Base-by-base conservation (phyloP, 2,888 invertebrate species). In the Pristionchus fissidentatus region DNA sequence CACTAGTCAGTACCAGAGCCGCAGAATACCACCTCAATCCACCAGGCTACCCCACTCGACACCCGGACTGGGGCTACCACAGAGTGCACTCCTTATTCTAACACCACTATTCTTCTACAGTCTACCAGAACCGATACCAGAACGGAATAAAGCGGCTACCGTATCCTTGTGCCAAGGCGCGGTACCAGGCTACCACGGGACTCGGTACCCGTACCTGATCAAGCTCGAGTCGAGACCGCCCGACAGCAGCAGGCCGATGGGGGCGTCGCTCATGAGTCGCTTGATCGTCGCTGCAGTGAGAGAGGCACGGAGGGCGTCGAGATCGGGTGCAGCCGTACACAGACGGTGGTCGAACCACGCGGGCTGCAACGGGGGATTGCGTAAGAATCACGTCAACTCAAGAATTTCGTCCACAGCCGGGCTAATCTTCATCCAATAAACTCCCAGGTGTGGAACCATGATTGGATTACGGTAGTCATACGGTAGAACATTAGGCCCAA, bases 201-300 rank as follows among this genome's bases (percentile, higher is more conserved):
- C 46, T 41, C 55, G n/a, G 55, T 13, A 52, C 3, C 19, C 84
- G 2, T 38, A 88, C 88, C 88, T 88, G 43, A 96, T 94, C 32
- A 97, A 93, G 88, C 96, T 96, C 0, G 96, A 96, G 93, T 97
- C 97, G 75, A 97, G 93, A 19, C 97, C 97, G 62, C 94, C 94
- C 62, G 96, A 96, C 32, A 97, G 94, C 81, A 97, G 93, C 92
- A 96, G 96, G 1, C 96, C 97, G 84, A 96, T 95, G 90, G 96
- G 94, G 88, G 96, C 94, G 60, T 96, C 96, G 0, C 96, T 94
- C 96, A 96, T 96, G 87, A 97, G 93, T 84, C 96, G 94, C 93
- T 96, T 96, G 89, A 94, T 94, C 62, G 96, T 95, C 22, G 96
- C 95, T 84, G 84, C 83, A 57, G 90, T 87, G 41, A 92, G 86